Conservation (phyloP, 1,140 invertebrate species). For the Plectrocnemia conspersa region DNA sequence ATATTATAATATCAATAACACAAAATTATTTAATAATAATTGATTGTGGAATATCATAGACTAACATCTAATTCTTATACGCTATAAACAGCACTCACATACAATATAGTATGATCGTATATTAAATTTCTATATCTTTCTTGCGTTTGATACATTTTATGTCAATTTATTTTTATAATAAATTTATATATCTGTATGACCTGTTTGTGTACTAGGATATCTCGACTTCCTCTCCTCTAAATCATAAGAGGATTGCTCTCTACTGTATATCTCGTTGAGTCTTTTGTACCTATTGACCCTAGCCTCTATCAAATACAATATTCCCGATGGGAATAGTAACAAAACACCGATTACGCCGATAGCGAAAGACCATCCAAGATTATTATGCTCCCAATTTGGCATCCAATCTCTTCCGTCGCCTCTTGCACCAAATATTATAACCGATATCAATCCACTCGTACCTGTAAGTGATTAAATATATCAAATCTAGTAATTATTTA, state of each 20-base stretch:
- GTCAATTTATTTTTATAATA: not conserved
- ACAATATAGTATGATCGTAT: too few species aligned
- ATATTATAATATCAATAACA: too few species aligned
- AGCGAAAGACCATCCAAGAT: slow-evolving; percentile 92
- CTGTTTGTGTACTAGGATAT: slow-evolving; percentile 45
- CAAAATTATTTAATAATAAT: too few species aligned
- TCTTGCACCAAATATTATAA: slow-evolving; percentile 73
- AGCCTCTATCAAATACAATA: slow-evolving; percentile 77
- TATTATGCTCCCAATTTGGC: slow-evolving; percentile 94
- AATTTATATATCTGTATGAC: slow-evolving; percentile 55
- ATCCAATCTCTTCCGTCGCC: slow-evolving; percentile 93
- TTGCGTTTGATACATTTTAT: too few species aligned
- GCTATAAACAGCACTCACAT: too few species aligned
- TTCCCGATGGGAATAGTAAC: slow-evolving; percentile 65
- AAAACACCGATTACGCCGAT: slow-evolving; percentile 75
- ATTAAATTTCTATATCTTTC: too few species aligned
- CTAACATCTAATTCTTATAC: too few species aligned
- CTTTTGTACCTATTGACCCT: slow-evolving; percentile 67
- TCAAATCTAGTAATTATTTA: slow-evolving; percentile 2
- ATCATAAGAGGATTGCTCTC: slow-evolving; percentile 57
- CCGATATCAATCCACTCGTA: slow-evolving; percentile 64
- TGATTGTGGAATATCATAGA: too few species aligned
- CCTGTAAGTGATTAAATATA: slow-evolving; percentile 47
- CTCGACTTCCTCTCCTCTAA: slow-evolving; percentile 52
- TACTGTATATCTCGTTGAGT: slow-evolving; percentile 60